These are phyloP conservation scores for Synergus itoensis DNA, from an alignment of 2,888 invertebrate genomes.

Conservation along the genomic window DNA sequence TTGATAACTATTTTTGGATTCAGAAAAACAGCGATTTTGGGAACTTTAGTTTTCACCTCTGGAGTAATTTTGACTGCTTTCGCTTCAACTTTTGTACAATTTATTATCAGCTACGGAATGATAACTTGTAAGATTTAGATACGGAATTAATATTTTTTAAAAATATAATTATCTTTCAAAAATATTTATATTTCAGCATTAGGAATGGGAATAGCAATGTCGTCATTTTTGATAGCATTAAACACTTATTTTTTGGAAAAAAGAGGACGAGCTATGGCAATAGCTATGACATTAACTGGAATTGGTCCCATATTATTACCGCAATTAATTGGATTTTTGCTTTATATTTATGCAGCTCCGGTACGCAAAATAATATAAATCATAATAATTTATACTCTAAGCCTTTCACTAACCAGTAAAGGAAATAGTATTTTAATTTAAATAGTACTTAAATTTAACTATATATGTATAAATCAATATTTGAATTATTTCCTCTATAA, in stretches of 20 bases:
- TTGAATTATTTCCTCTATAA: constrained; percentile 7
- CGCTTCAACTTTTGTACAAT: constrained; percentile 80
- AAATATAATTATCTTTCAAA: not conserved
- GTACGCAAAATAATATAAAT: constrained; percentile 56
- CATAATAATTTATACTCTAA: not conserved
- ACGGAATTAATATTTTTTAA: not conserved
- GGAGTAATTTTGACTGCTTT: constrained; percentile 83
- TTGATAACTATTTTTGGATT: constrained; percentile 82
- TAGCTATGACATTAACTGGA: constrained; percentile 83
- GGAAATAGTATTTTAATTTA: not conserved
- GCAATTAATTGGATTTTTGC: constrained; percentile 80
- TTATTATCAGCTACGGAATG: constrained; percentile 84
- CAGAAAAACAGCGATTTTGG: constrained; percentile 82
- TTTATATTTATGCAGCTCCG: constrained; percentile 80
- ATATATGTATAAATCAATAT: not conserved
- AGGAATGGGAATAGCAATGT: constrained; percentile 82
- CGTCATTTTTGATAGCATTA: constrained; percentile 82
- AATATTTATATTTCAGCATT: constrained; percentile 79
- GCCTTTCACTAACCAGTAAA: not conserved
- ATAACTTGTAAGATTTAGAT: constrained; percentile 83
- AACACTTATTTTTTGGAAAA: constrained; percentile 84
- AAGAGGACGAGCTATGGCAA: constrained; percentile 82
- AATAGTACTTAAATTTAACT: not conserved
- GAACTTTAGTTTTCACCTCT: constrained; percentile 79
- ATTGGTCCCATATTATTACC: constrained; percentile 85